A percentile compares a stretch with the other conserved stretches of the same genome.
Conservation (phyloP, 2,113 vertebrate species). For the Phrynosoma blainvillii region DNA sequence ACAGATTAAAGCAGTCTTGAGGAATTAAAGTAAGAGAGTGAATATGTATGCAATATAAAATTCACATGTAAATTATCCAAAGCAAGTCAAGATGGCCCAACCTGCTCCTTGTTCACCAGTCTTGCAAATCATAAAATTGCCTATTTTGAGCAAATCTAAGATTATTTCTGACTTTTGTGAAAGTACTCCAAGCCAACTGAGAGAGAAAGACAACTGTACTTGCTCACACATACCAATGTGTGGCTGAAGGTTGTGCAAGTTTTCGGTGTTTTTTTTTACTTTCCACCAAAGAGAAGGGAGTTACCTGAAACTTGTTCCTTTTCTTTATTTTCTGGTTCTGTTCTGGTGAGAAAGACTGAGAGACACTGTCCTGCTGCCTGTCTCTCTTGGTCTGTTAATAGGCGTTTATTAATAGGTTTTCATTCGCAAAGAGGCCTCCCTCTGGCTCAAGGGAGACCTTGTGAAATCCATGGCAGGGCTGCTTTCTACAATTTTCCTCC, state of each 20-base stretch:
- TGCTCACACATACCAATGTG: not conserved
- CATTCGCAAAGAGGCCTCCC: too few species aligned
- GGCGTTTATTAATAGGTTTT: too few species aligned
- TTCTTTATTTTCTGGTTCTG: not conserved
- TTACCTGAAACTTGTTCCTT: not conserved
- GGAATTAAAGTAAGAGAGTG: not conserved
- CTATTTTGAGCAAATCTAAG: not conserved
- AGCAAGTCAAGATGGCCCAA: not conserved
- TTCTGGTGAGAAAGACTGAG: too few species aligned
- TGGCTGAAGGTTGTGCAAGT: not conserved
- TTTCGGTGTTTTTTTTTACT: not conserved
- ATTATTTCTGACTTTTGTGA: not conserved
- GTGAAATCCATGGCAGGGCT: too few species aligned
- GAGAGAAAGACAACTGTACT: not conserved
- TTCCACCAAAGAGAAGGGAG: not conserved
- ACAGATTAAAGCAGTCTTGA: constrained; percentile 3
- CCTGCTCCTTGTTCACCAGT: not conserved
- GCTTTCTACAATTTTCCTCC: too few species aligned
- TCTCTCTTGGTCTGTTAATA: too few species aligned
- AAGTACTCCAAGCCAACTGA: not conserved
- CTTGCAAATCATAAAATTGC: not conserved
- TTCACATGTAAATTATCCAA: not conserved
- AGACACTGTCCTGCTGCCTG: too few species aligned
- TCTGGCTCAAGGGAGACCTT: too few species aligned
- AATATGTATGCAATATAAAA: not conserved